Percentiles rank a stretch among this genome's conserved stretches.
Conservation (phyloP, 2,113 vertebrate species). For the Melanostigma gelatinosum region DNA sequence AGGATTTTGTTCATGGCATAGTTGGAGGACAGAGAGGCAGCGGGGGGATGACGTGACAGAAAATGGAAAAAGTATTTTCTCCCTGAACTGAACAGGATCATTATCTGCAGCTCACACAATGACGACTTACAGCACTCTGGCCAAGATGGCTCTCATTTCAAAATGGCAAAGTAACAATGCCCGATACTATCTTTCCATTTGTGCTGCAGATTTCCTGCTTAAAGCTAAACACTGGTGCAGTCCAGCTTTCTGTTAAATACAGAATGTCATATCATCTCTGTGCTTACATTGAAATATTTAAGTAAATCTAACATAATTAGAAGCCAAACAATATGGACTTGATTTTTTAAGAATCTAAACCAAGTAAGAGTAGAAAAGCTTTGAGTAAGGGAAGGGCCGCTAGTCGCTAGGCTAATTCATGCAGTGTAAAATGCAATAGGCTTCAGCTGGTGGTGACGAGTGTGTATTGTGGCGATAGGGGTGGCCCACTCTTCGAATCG, state of each 20-base stretch:
- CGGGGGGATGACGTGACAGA: neutral
- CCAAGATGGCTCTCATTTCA: constrained; percentile 55
- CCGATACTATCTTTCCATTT: constrained; percentile 25
- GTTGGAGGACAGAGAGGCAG: constrained; percentile 34
- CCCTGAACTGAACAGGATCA: constrained; percentile 53
- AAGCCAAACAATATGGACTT: too few species aligned
- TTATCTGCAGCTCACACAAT: constrained; percentile 51
- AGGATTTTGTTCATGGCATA: constrained; percentile 52
- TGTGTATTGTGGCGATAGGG: neutral
- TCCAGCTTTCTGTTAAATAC: neutral
- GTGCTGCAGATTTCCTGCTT: constrained; percentile 9
- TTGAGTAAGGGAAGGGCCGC: neutral
- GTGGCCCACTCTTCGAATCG: neutral
- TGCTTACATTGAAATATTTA: neutral
- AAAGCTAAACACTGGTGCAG: constrained; percentile 8
- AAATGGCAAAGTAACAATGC: constrained; percentile 51
- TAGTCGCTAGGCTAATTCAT: too few species aligned
- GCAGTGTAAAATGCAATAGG: neutral
- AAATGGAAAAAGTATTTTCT: constrained; percentile 55
- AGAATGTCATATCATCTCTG: constrained; percentile 7
- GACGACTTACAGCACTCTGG: constrained; percentile 42
- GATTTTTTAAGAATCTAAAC: neutral
- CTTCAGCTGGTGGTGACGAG: neutral
- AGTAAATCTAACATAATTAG: neutral
- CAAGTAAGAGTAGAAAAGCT: neutral